phyloP scores from a whole-genome alignment of 2,113 vertebrate species.

The Coturnix japonica region DNA sequence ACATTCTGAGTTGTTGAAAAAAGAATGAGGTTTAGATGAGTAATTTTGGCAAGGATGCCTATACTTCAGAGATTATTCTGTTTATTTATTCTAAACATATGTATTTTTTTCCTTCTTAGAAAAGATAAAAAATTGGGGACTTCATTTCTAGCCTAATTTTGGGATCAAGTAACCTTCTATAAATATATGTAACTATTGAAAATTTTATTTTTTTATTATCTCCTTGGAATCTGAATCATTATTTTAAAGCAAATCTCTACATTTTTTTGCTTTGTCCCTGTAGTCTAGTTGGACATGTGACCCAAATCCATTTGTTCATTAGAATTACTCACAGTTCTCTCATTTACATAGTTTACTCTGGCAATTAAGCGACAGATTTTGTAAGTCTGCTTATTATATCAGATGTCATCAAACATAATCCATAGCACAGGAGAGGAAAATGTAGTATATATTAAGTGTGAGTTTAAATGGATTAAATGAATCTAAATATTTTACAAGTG shows the following conservation, averaged over 20 bases:
- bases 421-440: not conserved
- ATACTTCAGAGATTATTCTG: not conserved
- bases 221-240: not conserved
- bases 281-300: not conserved
- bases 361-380: not conserved
- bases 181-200: not conserved
- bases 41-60: not conserved
- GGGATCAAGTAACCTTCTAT: no score
- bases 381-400: not conserved
- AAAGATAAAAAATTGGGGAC: not conserved
- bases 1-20: not conserved
- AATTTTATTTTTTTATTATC: not conserved
- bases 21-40: not conserved
- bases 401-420: not conserved
- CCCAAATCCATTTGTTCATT: not conserved
- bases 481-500: not conserved
- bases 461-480: not conserved
- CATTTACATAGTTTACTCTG: not conserved
- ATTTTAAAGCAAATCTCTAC: not conserved
- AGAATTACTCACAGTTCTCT: not conserved
- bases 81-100: not conserved
- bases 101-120: not conserved
- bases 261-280: not conserved
- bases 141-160: not conserved
- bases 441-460: not conserved